Conservation (phyloP, 2,888 invertebrate species). For the Scaptomyza parva region DNA sequence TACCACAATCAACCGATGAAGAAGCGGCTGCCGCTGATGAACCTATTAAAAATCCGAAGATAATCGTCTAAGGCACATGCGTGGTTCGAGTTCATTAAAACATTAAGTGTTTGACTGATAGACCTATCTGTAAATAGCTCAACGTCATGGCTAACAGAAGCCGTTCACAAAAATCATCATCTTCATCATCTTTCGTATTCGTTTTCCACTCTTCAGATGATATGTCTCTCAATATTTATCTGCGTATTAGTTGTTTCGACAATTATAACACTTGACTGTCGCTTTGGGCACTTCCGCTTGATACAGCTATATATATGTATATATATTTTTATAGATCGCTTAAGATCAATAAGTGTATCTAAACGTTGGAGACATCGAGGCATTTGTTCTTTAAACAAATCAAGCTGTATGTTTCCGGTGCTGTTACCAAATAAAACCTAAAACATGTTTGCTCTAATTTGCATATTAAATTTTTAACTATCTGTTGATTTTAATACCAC, state of each 20-base stretch:
- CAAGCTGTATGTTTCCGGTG: constrained; percentile 63
- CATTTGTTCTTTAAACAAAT: constrained; percentile 25
- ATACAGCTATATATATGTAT: constrained; percentile 14
- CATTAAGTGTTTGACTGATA: constrained; percentile 43
- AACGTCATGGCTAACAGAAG: constrained; percentile 66
- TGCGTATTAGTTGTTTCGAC: constrained; percentile 22
- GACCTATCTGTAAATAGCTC: constrained; percentile 26
- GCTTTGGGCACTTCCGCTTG: constrained; percentile 66
- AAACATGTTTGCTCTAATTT: constrained; percentile 50
- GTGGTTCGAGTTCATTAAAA: constrained; percentile 69
- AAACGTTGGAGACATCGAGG: constrained; percentile 27
- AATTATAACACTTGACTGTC: constrained; percentile 69
- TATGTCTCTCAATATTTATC: constrained; percentile 4
- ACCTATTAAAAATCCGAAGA: constrained; percentile 7
- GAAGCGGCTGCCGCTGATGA: constrained; percentile 16
- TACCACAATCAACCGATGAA: constrained; percentile 22
- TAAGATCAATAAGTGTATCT: constrained; percentile 21
- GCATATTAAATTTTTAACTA: constrained; percentile 55
- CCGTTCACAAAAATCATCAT: constrained; percentile 40
- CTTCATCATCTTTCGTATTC: constrained; percentile 8
- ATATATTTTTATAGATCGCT: constrained; percentile 36
- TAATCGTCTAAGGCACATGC: constrained; percentile 20
- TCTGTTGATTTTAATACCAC: constrained; percentile 22
- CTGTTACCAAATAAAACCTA: constrained; percentile 23
- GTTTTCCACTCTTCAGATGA: constrained; percentile 9